Base-by-base conservation (phyloP, 2,888 invertebrate genomes). In the Aplocera efformata region DNA sequence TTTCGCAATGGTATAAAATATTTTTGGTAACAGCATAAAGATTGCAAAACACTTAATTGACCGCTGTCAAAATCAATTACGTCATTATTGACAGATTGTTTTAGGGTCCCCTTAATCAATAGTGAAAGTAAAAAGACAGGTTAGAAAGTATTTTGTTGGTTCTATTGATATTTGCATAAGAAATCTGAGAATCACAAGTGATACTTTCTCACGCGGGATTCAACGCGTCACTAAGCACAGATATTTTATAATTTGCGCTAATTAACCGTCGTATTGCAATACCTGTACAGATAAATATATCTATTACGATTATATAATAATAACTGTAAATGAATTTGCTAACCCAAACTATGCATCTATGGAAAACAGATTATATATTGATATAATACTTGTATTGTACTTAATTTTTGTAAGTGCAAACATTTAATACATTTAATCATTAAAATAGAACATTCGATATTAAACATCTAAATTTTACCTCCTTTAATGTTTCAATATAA, bases 141-240 rank as follows among this genome's bases (percentile, higher is more conserved):
- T 78, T 84, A 78, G 86, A 85, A 85, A 85, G 82, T 78, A 78
- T 67, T 79, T 71, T 76, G 71, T 75, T 68, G 64, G 60, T 67
- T 66, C 72, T 77, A 76, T 80, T 72, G 78, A 78, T 80, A 76
- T 86, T 84, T 78, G 73, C 76, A 77, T 80, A 77, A 82, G 83
- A 86, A 84, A 86, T 76, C 75, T 77, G 75, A 70, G 72, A 75
- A 74, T 68, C 64, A 70, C 63, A 68, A 63, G 65, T 63, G 74
- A 51, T 63, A 72, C 83, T 85, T 85, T 86, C 85, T 72, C 79
- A 81, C 64, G 63, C 54, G 54, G 58, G 67, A 71, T 62, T 60
- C 57, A 43, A 49, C 60, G 62, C 60, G 26, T 45, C 44, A 49
- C 25, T 49, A 29, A 37, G 22, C 33, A 29, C 26, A 37, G 38